Evolutionary conservation across 2,888 invertebrate genomes (phyloP).

Genomic region (Tenthredo notha): DNA sequence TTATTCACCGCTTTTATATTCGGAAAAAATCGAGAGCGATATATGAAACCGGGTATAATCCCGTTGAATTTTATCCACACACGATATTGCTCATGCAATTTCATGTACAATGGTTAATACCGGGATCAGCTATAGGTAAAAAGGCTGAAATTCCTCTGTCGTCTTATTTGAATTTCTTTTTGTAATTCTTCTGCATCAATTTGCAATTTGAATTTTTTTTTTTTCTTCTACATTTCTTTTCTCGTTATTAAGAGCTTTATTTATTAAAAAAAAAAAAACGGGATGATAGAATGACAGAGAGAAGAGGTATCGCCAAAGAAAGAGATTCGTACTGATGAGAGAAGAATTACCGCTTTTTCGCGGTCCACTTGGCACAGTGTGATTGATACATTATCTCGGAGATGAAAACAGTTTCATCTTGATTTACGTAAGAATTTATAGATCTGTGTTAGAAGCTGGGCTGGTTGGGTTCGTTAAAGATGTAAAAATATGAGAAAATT

Average conservation of each 20-base stretch:
- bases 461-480: conserved; percentile 4
- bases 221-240: background rate
- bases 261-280: background rate
- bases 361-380: conserved; percentile 29
- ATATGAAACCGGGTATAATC: background rate
- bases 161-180: background rate
- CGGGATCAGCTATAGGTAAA: background rate
- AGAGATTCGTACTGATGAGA: conserved; percentile 8
- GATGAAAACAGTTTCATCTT: conserved; percentile 3
- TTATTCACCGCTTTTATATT: background rate
- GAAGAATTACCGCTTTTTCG: conserved; percentile 26
- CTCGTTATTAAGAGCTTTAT: background rate
- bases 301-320: background rate
- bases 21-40: background rate
- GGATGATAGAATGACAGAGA: background rate
- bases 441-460: background rate
- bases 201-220: background rate
- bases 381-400: conserved; percentile 28
- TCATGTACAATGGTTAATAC: background rate
- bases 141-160: background rate
- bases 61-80: background rate
- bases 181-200: background rate
- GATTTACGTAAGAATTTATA: background rate
- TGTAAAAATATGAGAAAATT: conserved; percentile 30
- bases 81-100: background rate